Base-by-base conservation (phyloP, 2,113 vertebrate species). In the Puffinus mauretanicus region DNA sequence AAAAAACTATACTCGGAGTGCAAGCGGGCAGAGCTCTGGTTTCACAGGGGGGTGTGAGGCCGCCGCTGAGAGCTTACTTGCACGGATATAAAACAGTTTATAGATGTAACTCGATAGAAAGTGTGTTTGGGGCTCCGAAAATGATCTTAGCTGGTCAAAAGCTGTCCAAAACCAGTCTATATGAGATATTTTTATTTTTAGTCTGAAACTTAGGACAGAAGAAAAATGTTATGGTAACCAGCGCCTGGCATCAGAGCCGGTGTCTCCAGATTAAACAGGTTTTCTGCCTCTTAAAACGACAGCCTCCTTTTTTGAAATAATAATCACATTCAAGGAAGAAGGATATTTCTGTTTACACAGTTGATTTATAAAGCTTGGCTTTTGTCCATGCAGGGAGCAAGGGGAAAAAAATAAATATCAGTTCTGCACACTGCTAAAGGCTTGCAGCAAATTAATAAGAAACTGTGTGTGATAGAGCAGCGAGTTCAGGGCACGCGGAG, bases 261-360 rank as follows among this genome's bases (percentile, higher is more conserved):
- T 27, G 58, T 51, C 71, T 95, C 88, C 70, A 70, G 85, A 66
- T 79, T 42, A 95, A 96, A 93, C 19, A 76, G 79, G 52, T 40
- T 82, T 85, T 73, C 75, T 73, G 69, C 66, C 51, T 82, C 51
- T 54, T 40, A 36, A 77, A 88, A 82, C 0, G 12, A 29, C 72
- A 51, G 30, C 62, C 36, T 69, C 38, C 17, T 58, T 38, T 91
- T 61, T 42, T 2, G 16, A 73, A 86, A 90, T 82, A 96, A 82
- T 88, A 24, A 78, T 82, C 54, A 8, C 36, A 76, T 83, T 94
- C 76, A 95, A 64, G n/a, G 79, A 90, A 82, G 88, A 61, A 86
- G 77, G 79, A 60, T 65, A 77, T 83, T 94, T 84, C 90, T 88
- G 79, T 86, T 95, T 94, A 61, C 85, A 18, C 24, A 58, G 77